Evolutionary conservation across 2,888 invertebrate genomes (phyloP), one percentile per base, ranked within the genome.

Genomic region (Tolmerus cingulatus): DNA sequence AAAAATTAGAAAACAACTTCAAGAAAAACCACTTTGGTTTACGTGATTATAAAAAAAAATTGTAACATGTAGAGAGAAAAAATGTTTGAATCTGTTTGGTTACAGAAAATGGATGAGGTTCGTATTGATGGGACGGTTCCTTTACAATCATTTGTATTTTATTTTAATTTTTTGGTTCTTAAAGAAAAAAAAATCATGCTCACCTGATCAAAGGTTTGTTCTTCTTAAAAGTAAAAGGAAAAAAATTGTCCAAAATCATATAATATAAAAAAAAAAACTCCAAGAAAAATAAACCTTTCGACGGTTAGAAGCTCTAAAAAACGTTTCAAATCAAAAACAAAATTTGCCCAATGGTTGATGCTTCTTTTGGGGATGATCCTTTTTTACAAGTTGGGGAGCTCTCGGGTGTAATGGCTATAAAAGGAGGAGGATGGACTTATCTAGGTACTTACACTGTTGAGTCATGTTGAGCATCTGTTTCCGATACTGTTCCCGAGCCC

Each of bases 391-490:
- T 51, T 46, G 46, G 82, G 82, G 37, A 57, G 46, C 34, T 37
- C 46, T 51, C 19, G 16, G 57, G 82, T 55, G 55, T 82, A 46
- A 74, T 85, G 74, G 34, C 74, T 85, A 74, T 66, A 66, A 23
- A 55, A 66, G 66, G 66, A 66, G 27, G 66, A 66, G 19, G 12
- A 7, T 23, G 12, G 8, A 66, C 66, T 66, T 12, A 66, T 23
- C 66, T 66, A 23, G 66, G 51, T 87, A 97, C 98, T 97, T 95
- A 98, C 98, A 97, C 94, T 98, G 98, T 89, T 96, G 95, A 79
- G 97, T 94, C 90, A 98, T 96, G 90, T 95, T 96, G 91, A 97
- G 96, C 94, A 98, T 97, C 90, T 96, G 94, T 89, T 95, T 96
- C 91, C 96, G 96, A 93, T 97, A 95, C 90, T 96, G 94, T 90